Evolutionary conservation across 1,140 invertebrate species (phyloP).

Genomic region (Drosophila watanabei): DNA sequence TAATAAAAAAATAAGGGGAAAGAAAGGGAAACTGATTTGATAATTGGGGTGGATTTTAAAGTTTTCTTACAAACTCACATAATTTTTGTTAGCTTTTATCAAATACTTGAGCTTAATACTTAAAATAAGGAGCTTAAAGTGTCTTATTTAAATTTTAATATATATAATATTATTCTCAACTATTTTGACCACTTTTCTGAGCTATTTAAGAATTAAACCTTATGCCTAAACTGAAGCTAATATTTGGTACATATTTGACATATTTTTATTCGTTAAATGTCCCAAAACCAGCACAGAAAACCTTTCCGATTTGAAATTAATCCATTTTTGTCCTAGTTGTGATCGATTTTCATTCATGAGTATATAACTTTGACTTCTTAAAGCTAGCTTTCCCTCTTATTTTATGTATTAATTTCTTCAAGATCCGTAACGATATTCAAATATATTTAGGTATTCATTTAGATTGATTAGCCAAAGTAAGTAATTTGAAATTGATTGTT

Average conservation of each 20-base stretch:
- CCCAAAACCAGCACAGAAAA: too few species aligned
- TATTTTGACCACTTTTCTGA: neutral
- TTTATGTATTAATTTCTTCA: too few species aligned
- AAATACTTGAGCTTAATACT: neutral
- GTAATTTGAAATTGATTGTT: neutral
- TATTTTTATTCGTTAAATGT: too few species aligned
- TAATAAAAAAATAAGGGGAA: neutral
- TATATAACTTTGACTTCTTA: too few species aligned
- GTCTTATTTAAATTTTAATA: neutral
- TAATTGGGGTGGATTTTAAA: neutral
- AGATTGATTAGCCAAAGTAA: neutral
- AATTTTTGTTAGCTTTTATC: neutral
- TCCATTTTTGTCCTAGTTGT: too few species aligned
- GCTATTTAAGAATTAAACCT: too few species aligned
- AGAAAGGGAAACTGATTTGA: conserved; percentile 35
- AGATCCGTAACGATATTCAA: neutral
- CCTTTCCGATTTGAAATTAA: too few species aligned
- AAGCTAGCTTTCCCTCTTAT: too few species aligned
- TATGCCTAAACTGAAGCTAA: too few species aligned
- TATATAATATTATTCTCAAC: neutral
- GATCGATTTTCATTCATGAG: too few species aligned
- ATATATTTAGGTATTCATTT: neutral
- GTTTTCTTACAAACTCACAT: neutral
- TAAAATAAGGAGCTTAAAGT: neutral
- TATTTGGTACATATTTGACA: too few species aligned